phyloP scores from a whole-genome alignment of 2,113 vertebrate genomes.

The Psophia crepitans region DNA sequence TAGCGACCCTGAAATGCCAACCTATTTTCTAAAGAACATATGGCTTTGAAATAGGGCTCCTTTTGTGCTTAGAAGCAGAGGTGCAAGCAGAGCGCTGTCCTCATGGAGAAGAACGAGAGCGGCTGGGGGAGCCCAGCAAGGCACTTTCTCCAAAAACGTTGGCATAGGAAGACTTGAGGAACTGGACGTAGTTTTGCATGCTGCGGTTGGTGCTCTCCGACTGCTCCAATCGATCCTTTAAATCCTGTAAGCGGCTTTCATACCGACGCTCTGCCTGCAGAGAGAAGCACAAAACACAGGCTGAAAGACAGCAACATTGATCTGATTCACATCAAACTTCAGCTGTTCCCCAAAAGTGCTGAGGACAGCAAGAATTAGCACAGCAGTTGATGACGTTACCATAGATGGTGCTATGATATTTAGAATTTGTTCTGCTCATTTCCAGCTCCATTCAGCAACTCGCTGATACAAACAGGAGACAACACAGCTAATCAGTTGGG shows the following conservation, averaged over 20 bases:
- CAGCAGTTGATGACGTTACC: not conserved
- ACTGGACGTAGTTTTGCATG: conserved; percentile 94
- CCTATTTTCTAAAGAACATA: not conserved
- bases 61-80: not conserved
- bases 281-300: not conserved
- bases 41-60: conserved; percentile 21
- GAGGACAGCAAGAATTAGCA: not conserved
- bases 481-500: not conserved
- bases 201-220: conserved; percentile 93
- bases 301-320: not conserved
- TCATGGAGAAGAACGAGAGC: conserved; percentile 75
- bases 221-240: conserved; percentile 90
- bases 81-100: not conserved
- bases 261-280: conserved; percentile 82
- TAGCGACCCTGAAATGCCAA: not conserved
- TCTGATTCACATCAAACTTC: rapidly evolving
- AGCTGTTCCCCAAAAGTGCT: not conserved
- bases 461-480: not conserved
- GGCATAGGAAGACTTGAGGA: conserved; percentile 91
- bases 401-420: not conserved
- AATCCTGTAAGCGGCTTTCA: conserved; percentile 86
- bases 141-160: conserved; percentile 86
- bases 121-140: conserved; percentile 76
- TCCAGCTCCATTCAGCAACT: not conserved
- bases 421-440: not conserved